Evolutionary conservation across 2,797 vertebrate species (phyloP), one percentile per base, ranked within the genome.

Genomic region (Aeoliscus strigatus): DNA sequence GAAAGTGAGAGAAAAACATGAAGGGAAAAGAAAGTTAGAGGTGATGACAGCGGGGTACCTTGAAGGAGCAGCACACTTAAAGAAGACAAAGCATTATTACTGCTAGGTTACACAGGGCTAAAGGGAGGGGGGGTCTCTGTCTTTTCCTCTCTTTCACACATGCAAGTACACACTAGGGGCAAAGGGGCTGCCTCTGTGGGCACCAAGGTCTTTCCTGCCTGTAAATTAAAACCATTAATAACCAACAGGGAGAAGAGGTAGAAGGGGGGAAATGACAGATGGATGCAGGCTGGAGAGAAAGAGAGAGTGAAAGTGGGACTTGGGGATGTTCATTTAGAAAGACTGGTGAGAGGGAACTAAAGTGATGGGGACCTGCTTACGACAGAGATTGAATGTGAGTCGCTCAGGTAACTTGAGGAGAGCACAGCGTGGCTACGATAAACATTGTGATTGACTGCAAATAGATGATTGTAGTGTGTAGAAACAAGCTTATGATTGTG

Each of bases 151-250:
- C n/a, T n/a, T n/a, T n/a, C n/a, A n/a, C n/a, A n/a, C 39, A 57
- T 66, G 62, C 63, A 78, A 80, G 70, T 58, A 70, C 76, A 70
- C 76, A 70, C 76, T 39, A 4, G 76, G 78, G 79, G 72, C 62
- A 65, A 50, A 67, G 65, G 70, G 64, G 60, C 63, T 18, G 75
- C 57, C 73, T 79, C 85, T 76, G 70, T 89, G 87, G 86, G 69
- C 79, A 74, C 82, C 82, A 86, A 82, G 74, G 86, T 88, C 88
- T 52, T 63, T 62, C 62, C 75, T 82, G 66, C 56, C 84, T 78
- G 86, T 89, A 94, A 93, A 94, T 95, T 91, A 94, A 94, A 93
- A 88, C 84, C 73, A 92, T 94, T 94, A 93, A 91, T 94, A 93
- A 91, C 72, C 74, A 80, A 85, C 72, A 70, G 77, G 81, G 30